Evolutionary conservation across 2,113 vertebrate species (phyloP), one percentile per base, ranked within the genome.

Genomic region (Speoplatyrhinus poulsoni): DNA sequence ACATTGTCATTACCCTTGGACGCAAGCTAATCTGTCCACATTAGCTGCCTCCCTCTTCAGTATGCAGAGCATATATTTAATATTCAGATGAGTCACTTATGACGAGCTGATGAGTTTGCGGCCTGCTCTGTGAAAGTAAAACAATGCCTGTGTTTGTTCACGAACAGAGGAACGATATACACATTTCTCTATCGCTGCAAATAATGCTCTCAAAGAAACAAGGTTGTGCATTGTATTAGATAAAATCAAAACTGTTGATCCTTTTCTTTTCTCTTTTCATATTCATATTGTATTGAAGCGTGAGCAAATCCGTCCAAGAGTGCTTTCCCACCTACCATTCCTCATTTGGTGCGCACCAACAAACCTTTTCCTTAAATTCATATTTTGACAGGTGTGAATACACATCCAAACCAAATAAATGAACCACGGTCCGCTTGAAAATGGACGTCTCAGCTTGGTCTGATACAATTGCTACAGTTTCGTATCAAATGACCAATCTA

Each of bases 281-380:
- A 26, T 26, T 26, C 26, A 2, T 26, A 26, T 82, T 47, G 65
- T 59, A 82, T 84, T 80, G 65, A 60, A 82, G 70, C 58, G 64
- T 63, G 68, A 67, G 60, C 48, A 64, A 82, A 85, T 84, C 73
- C 79, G 56, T 75, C 84, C 66, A 79, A 60, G 75, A 71, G 54
- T 77, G 36, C 36, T 41, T 41, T 41, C 7, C 5, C 36, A 41
- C 36, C 36, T 41, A 41, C 36, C 36, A 8, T 41, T 41, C 36
- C 36, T 41, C 36, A 8, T 41, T 41, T 6, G 36, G 36, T 41
- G 36, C 36, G 36, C 36, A 41, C 36, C 36, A 41, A 41, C 36
- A 41, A 41, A 41, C 36, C 26, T 26, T 26, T 26, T 41, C 36
- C 36, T 41, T 41, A 5, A 41, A 41, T 41, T 41, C 4, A 41